These are phyloP conservation scores for Aradophagus sp. DNA, from an alignment of 1,140 invertebrate species.

Conservation along the genomic window DNA sequence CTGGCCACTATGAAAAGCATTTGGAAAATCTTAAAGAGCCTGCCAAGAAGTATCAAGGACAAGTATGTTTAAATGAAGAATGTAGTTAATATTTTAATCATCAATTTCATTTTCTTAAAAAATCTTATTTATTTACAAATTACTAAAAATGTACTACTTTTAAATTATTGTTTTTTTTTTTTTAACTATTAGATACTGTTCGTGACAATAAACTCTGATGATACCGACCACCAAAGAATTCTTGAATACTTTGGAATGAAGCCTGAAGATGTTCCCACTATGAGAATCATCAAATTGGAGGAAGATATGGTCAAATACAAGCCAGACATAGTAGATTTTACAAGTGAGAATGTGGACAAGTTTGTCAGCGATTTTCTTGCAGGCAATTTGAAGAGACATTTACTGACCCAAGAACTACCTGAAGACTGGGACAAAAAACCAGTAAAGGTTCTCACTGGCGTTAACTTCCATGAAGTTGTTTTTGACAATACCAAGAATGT, in stretches of 20 bases:
- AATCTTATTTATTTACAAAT: too few species aligned
- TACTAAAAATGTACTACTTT: conserved; percentile 5
- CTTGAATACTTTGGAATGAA: conserved; percentile 99
- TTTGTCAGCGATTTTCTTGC: conserved; percentile 93
- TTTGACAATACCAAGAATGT: conserved; percentile 93
- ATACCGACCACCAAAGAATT: conserved; percentile 97
- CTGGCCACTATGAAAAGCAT: conserved; percentile 86
- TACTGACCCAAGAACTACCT: conserved; percentile 94
- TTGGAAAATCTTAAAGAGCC: conserved; percentile 84
- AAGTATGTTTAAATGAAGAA: conserved; percentile 81
- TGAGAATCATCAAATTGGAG: conserved; percentile 94
- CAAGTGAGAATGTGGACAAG: conserved; percentile 83
- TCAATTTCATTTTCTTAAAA: too few species aligned
- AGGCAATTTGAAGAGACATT: conserved; percentile 94
- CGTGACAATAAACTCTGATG: conserved; percentile 95
- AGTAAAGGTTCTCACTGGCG: conserved; percentile 95
- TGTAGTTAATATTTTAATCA: too few species aligned
- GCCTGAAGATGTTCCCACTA: conserved; percentile 91
- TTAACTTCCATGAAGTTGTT: conserved; percentile 96
- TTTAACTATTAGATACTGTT: conserved; percentile 82
- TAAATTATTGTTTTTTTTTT: conserved; percentile 3
- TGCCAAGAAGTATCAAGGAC: conserved; percentile 92
- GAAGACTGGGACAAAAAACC: conserved; percentile 97
- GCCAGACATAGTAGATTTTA: conserved; percentile 86
- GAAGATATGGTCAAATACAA: conserved; percentile 99